A percentile compares a stretch with the other conserved stretches of the same genome.
Conservation (phyloP, 2,797 vertebrate species). For the Pseudomugil tenellus region DNA sequence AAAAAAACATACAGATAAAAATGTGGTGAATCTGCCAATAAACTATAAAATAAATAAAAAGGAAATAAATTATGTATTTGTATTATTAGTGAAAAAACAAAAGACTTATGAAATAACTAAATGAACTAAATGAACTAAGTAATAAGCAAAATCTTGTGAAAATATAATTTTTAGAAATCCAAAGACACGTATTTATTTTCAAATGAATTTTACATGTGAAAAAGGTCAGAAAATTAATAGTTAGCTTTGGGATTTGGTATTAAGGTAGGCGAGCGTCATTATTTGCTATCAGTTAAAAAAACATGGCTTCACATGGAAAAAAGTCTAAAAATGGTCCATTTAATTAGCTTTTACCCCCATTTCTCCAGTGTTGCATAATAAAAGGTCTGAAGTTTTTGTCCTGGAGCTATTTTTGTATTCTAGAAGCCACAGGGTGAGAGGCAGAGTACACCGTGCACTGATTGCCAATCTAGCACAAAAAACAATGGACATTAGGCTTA, state of each 20-base stretch:
- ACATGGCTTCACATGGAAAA: neutral
- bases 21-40: neutral
- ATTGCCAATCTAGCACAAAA: too few relatives aligned
- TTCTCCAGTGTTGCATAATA: too few relatives aligned
- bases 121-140: too few relatives aligned
- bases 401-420: too few relatives aligned
- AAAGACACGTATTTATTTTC: neutral
- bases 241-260: neutral
- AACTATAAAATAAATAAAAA: neutral
- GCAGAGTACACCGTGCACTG: too few relatives aligned
- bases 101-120: neutral
- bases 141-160: neutral
- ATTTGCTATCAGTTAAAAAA: neutral
- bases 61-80: neutral
- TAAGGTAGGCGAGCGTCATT: neutral
- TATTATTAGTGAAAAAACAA: neutral
- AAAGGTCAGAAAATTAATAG: neutral
- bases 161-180: neutral
- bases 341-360: neutral
- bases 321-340: neutral
- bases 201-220: neutral
- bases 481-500: too few relatives aligned
- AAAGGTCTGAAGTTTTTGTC: too few relatives aligned
- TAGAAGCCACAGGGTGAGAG: too few relatives aligned
- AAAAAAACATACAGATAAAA: constrained; percentile 23